These are phyloP conservation scores for Diceros bicornis DNA, from an alignment of 2,797 vertebrate genomes.

Conservation along the genomic window DNA sequence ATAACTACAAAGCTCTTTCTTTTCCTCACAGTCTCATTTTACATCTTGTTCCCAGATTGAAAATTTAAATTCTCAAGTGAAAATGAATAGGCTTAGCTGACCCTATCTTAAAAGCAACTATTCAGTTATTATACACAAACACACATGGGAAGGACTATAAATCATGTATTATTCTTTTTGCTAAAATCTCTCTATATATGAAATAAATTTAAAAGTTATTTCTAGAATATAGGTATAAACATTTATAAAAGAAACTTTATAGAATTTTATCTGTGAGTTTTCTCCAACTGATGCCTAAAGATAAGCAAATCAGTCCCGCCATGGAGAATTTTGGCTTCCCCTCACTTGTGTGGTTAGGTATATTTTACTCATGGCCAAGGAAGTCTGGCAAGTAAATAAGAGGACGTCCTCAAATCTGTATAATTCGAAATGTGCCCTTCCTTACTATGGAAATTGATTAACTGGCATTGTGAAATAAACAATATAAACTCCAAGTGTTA, in stretches of 20 bases:
- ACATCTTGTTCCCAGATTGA: neutral
- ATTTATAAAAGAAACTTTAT: neutral
- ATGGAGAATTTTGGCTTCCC: neutral
- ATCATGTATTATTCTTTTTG: neutral
- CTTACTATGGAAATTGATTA: neutral
- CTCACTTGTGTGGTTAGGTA: neutral
- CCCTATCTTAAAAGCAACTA: neutral
- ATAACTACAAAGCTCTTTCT: neutral
- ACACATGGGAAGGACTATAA: neutral
- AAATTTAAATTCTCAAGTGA: neutral
- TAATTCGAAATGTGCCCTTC: neutral
- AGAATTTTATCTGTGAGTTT: neutral
- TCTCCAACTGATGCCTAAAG: neutral
- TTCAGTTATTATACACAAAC: neutral
- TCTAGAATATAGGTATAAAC: neutral
- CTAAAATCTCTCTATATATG: neutral
- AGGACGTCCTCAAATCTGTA: neutral
- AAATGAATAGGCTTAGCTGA: neutral
- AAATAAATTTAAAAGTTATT: neutral
- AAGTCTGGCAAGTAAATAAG: neutral
- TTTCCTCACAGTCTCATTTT: neutral
- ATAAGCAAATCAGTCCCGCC: neutral
- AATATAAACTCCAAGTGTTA: neutral
- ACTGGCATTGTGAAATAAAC: neutral
- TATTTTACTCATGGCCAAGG: neutral